Evolutionary conservation across 2,113 vertebrate species (phyloP).

Genomic region (Zosterops japonicus): DNA sequence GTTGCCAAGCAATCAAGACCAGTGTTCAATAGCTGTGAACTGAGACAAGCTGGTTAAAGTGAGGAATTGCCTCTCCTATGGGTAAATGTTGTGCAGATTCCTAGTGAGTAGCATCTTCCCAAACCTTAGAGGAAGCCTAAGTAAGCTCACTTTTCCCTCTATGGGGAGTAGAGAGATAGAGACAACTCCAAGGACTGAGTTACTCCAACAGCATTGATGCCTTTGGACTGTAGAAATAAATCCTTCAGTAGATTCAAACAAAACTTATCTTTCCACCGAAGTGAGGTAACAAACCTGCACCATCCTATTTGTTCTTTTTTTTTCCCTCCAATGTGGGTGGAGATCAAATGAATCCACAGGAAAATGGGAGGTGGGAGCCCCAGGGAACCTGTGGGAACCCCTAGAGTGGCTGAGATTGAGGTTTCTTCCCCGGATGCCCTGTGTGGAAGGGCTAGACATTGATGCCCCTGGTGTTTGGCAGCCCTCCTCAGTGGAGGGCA

Average conservation of each 20-base stretch:
- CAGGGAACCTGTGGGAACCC: neutral
- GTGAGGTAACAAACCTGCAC: accelerated
- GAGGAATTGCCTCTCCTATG: neutral
- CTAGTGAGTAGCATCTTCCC: neutral
- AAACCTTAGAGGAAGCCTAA: neutral
- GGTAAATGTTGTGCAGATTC: neutral
- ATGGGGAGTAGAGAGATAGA: neutral
- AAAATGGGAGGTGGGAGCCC: neutral
- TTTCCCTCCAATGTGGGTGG: neutral
- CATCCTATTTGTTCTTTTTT: neutral
- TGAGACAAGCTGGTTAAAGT: neutral
- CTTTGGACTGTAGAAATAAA: neutral
- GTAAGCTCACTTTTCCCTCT: neutral
- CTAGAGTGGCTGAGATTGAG: neutral
- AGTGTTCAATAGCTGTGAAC: neutral
- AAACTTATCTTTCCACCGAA: neutral
- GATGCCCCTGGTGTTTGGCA: neutral
- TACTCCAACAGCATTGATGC: neutral
- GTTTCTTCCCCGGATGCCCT: neutral
- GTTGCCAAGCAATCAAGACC: neutral
- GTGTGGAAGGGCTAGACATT: neutral
- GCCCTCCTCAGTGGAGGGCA: neutral
- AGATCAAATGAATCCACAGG: neutral
- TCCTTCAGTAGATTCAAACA: neutral
- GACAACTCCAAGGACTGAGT: neutral